Evolutionary conservation across 2,888 invertebrate genomes (phyloP).

Genomic region (Drosophila flavopinicola): DNA sequence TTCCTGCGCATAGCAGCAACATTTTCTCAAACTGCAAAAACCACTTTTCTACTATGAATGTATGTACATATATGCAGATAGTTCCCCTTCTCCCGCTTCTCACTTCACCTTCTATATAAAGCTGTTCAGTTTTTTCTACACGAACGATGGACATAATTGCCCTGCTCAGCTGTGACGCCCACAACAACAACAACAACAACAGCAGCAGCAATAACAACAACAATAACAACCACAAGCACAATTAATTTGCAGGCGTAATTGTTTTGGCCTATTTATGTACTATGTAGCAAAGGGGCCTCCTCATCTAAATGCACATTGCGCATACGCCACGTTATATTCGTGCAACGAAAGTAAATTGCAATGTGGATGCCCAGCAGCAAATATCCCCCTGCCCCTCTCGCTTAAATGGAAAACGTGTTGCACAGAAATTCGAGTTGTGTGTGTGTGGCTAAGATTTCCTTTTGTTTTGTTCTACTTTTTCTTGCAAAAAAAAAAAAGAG

Average conservation of each 20-base stretch:
- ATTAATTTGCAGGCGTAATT: conserved; percentile 72
- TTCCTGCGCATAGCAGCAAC: conserved; percentile 41
- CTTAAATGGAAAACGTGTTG: conserved; percentile 4
- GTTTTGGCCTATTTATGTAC: conserved; percentile 73
- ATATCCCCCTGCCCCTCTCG: not conserved
- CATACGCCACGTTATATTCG: conserved; percentile 63
- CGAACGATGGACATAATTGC: conserved; percentile 78
- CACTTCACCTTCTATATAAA: not conserved
- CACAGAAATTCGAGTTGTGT: conserved; percentile 35
- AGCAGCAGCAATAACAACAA: conserved; percentile 3
- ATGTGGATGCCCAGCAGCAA: conserved; percentile 23
- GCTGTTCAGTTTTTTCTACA: conserved; percentile 68
- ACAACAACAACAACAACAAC: conserved; percentile 23
- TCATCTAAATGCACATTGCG: conserved; percentile 64
- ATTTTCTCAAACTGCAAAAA: conserved; percentile 25
- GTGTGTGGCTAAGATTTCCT: conserved; percentile 57
- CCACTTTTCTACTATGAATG: not conserved
- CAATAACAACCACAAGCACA: conserved; percentile 34
- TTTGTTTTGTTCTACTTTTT: conserved; percentile 71
- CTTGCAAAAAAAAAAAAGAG: too few species aligned
- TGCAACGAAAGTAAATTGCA: conserved; percentile 75
- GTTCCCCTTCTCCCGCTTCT: not conserved
- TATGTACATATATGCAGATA: conserved; percentile 65
- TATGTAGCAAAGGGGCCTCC: conserved; percentile 23
- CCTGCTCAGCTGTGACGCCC: conserved; percentile 56